These are phyloP conservation scores for Aelia acuminata DNA, from an alignment of 2,888 invertebrate species.

Conservation along the genomic window DNA sequence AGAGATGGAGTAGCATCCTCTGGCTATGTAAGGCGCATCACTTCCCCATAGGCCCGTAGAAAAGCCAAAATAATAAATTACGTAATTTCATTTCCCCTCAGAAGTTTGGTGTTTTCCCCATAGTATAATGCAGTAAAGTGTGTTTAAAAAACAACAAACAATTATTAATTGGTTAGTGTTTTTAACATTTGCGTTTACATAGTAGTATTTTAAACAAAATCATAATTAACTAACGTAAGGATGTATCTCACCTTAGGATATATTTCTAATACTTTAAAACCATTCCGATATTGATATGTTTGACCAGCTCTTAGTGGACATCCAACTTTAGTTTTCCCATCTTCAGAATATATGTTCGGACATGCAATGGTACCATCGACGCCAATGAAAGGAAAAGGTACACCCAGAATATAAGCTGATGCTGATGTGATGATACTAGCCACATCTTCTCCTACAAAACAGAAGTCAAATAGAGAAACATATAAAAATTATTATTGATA, in stretches of 20 bases:
- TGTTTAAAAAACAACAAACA: too few species aligned
- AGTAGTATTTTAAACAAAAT: not conserved
- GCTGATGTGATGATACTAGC: constrained; percentile 75
- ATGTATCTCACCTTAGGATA: constrained; percentile 73
- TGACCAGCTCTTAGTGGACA: constrained; percentile 80
- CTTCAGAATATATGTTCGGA: constrained; percentile 74
- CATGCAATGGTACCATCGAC: constrained; percentile 82
- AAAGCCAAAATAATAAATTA: too few species aligned
- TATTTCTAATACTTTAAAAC: constrained; percentile 73
- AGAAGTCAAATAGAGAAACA: too few species aligned
- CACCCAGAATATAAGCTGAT: constrained; percentile 75
- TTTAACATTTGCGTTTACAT: too few species aligned
- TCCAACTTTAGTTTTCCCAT: constrained; percentile 74
- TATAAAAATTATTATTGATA: too few species aligned
- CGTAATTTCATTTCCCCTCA: too few species aligned
- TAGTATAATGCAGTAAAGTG: too few species aligned
- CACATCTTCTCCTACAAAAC: constrained; percentile 73
- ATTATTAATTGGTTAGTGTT: too few species aligned
- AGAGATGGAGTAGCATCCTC: too few species aligned
- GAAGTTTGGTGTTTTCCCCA: too few species aligned
- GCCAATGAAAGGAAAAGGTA: constrained; percentile 82
- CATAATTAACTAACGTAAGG: not conserved
- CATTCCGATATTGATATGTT: constrained; percentile 79
- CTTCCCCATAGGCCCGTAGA: too few species aligned
- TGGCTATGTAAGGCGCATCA: too few species aligned